Percentiles rank a stretch among this genome's conserved stretches.
These are phyloP conservation scores for Oscheius myriophilus DNA, from an alignment of 2,888 invertebrate genomes.

Conservation along the genomic window DNA sequence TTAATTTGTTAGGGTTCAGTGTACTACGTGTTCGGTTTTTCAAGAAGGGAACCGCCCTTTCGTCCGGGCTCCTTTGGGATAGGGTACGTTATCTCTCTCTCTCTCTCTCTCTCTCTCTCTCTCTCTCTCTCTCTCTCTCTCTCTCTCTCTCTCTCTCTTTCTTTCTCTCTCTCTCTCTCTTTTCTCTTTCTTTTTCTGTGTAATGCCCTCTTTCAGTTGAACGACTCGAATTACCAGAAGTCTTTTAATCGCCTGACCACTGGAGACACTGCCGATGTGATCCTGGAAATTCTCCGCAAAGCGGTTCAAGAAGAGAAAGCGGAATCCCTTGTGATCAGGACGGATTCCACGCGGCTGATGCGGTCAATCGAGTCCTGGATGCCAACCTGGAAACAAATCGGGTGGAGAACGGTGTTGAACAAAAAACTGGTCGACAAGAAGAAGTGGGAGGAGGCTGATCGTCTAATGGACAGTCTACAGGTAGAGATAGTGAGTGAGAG, in stretches of 20 bases:
- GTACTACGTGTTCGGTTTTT: slow-evolving; percentile 23
- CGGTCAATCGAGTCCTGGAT: slow-evolving; percentile 36
- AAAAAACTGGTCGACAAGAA: slow-evolving; percentile 30
- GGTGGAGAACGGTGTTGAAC: slow-evolving; percentile 44
- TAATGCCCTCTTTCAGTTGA: not conserved
- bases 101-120: no score
- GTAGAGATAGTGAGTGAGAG: no score
- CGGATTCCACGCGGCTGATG: slow-evolving; percentile 39
- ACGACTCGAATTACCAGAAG: not conserved
- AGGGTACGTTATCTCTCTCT: slow-evolving; percentile 1
- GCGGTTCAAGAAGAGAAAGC: not conserved
- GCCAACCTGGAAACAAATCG: slow-evolving; percentile 43
- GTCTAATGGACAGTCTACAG: slow-evolving; percentile 32
- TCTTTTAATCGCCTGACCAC: not conserved
- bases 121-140: no score
- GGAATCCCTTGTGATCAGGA: slow-evolving; percentile 32
- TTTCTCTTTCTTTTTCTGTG: no score
- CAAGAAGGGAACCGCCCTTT: slow-evolving; percentile 10
- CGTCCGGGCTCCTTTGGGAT: slow-evolving; percentile 11
- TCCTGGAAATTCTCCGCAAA: not conserved
- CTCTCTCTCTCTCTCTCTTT: no score
- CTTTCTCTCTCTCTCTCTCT: no score
- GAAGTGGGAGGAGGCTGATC: slow-evolving; percentile 37
- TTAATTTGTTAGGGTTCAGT: slow-evolving; percentile 10
- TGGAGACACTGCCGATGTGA: not conserved